These are phyloP conservation scores for Drosophila arawakana DNA, from an alignment of 1,140 invertebrate species.

Conservation along the genomic window DNA sequence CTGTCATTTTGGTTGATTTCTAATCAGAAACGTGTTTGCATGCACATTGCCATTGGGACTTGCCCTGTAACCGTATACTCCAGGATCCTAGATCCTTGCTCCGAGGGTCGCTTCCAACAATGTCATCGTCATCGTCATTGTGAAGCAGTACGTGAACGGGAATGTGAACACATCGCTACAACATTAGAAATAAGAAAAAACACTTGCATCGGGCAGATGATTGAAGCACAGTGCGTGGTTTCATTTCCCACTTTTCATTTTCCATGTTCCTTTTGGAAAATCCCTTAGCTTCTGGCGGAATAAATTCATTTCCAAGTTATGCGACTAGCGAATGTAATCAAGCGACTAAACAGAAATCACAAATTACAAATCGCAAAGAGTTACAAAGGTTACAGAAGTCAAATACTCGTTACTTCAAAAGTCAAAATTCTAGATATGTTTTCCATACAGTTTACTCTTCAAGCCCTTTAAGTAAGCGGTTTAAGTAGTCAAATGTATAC, in stretches of 20 bases:
- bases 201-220: slow-evolving; percentile 37
- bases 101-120: slow-evolving; percentile 26
- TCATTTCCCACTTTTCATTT: slow-evolving; percentile 15
- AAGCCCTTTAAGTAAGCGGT: too few relatives aligned
- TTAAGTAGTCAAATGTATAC: too few relatives aligned
- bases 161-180: slow-evolving; percentile 25
- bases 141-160: background rate
- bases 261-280: too few relatives aligned
- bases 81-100: slow-evolving; percentile 12
- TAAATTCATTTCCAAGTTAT: background rate
- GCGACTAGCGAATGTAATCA: slow-evolving; percentile 25
- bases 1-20: slow-evolving; percentile 48
- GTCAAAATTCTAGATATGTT: too few relatives aligned
- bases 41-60: slow-evolving; percentile 40
- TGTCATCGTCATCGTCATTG: slow-evolving; percentile 26
- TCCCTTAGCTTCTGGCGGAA: background rate
- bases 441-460: too few relatives aligned
- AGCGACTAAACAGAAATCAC: slow-evolving; percentile 4
- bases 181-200: slow-evolving; percentile 28
- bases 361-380: background rate
- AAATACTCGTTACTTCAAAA: too few relatives aligned
- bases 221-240: slow-evolving; percentile 43
- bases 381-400: too few relatives aligned
- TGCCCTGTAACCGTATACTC: slow-evolving; percentile 3
- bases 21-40: slow-evolving; percentile 53